Evolutionary conservation across 1,140 invertebrate species (phyloP), one percentile per base, ranked within the genome.

Genomic region (Ylistrum balloti): DNA sequence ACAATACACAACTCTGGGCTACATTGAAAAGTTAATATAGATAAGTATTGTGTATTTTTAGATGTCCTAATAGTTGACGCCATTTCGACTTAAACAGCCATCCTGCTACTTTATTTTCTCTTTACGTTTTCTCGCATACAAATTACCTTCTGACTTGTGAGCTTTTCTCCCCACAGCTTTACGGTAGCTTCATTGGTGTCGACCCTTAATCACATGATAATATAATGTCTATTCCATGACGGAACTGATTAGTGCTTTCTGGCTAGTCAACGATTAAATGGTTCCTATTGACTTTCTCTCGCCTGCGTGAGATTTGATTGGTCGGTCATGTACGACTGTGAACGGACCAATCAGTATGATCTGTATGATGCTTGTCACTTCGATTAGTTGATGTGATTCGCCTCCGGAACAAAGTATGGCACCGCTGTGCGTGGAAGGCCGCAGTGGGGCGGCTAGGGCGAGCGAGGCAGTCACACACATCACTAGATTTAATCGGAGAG

Each of bases 261-360:
- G 56, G 56, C 56, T 74, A 74, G 56, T 74, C 56, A 74, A 74
- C 56, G n/a, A 74, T 74, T 74, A 74, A 74, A 74, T 74, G 56
- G 56, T 74, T 74, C 5, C 56, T 28, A 74, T 74, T 74, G 56
- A 74, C 56, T 28, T 74, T 74, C n/a, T 74, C 56, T 74, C 13
- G 56, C 22, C 9, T 74, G 56, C 56, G 56, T 74, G 56, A 74
- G 56, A 74, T 74, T 74, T 74, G 56, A 74, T 74, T 74, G 56
- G 56, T 74, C 56, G 17, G n/a, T n/a, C 56, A 74, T 28, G 56
- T 74, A 74, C 56, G 56, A 74, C 56, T 74, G 56, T 74, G 56
- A 74, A 3, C 56, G 56, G 56, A 74, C 56, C 56, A 74, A 74
- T 74, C 56, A 74, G 56, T n/a, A 28, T n/a, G 56, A 74, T 74